Evolutionary conservation across 2,113 vertebrate species (phyloP), one percentile per base, ranked within the genome.

Genomic region (Sminthopsis crassicaudata): DNA sequence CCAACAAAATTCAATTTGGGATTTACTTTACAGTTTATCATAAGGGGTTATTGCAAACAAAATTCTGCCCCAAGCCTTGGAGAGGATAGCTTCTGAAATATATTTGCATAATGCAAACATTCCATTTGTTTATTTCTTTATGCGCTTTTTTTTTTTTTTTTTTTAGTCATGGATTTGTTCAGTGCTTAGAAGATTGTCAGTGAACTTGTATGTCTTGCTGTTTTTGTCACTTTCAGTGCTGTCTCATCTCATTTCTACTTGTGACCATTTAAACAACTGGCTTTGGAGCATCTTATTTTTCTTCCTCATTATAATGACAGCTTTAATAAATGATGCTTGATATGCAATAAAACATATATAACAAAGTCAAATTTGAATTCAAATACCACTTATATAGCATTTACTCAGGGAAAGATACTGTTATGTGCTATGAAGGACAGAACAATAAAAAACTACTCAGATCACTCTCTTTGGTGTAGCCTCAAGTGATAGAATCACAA

Each of bases 61-160:
- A 97, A 96, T 26, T 93, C 96, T 90, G 46, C 89, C 76, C 27
- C 91, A 51, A 26, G 54, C 91, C 93, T 55, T 76, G 52, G 96
- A 97, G 92, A 96, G 92, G 0, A 94, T 95, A 96, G 92, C 55
- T 97, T 97, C 53, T 91, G 95, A 95, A 97, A 96, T 91, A 88
- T 24, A 97, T 97, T 97, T 97, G 92, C 98, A 97, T 96, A 94
- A 67, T 96, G 67, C 89, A 97, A 96, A 97, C 96, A 95, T 96
- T 96, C 46, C 92, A 94, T 54, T 96, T 96, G 94, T 92, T 97
- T 50, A 46, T 22, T 42, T 24, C 25, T 50, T 48, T 95, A 96
- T 36, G 94, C 54, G 91, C n/a, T 92, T 46, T 96, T 48, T 48
- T 48, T 46, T 48, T 48, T 48, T 46, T 57, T 16, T 90, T 53